A percentile compares a stretch with the other conserved stretches of the same genome.
These are phyloP conservation scores for Sorex maritimensis DNA, from an alignment of 2,797 vertebrate genomes.

Conservation along the genomic window DNA sequence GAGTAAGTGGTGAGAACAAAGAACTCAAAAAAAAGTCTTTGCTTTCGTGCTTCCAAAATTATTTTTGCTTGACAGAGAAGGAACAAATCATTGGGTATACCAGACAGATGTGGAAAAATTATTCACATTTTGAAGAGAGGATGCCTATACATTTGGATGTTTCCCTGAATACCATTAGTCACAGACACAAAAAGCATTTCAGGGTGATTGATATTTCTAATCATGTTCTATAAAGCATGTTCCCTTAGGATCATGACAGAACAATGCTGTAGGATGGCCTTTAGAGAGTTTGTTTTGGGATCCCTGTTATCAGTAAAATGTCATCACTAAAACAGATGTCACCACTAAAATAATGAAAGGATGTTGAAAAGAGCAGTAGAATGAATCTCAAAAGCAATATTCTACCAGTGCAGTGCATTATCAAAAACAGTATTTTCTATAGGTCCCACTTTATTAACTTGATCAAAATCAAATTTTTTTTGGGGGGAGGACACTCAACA, in stretches of 20 bases:
- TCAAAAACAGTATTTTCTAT: neutral
- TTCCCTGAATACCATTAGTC: conserved; percentile 13
- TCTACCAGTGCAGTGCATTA: neutral
- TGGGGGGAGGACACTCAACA: neutral
- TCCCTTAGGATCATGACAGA: neutral
- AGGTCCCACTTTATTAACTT: conserved; percentile 14
- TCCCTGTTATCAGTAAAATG: neutral
- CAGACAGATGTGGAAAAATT: neutral
- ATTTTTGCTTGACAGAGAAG: neutral
- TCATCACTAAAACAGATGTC: too few relatives aligned
- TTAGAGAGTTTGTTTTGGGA: neutral
- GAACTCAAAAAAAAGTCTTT: conserved; percentile 26
- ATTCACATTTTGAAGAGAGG: conserved; percentile 45
- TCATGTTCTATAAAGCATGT: neutral
- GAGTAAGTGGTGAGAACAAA: neutral
- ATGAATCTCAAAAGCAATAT: conserved; percentile 45
- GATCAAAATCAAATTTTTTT: conserved; percentile 41
- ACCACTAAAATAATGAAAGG: neutral
- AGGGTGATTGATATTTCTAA: neutral
- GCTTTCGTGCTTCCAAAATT: conserved; percentile 22
- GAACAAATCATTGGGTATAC: neutral
- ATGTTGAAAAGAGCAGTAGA: neutral
- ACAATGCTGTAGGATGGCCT: neutral
- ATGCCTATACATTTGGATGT: conserved; percentile 27
- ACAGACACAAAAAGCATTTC: neutral